A percentile compares a stretch with the other conserved stretches of the same genome.
Conservation (phyloP, 2,797 vertebrate species). For the Atherinosoma microstoma region DNA sequence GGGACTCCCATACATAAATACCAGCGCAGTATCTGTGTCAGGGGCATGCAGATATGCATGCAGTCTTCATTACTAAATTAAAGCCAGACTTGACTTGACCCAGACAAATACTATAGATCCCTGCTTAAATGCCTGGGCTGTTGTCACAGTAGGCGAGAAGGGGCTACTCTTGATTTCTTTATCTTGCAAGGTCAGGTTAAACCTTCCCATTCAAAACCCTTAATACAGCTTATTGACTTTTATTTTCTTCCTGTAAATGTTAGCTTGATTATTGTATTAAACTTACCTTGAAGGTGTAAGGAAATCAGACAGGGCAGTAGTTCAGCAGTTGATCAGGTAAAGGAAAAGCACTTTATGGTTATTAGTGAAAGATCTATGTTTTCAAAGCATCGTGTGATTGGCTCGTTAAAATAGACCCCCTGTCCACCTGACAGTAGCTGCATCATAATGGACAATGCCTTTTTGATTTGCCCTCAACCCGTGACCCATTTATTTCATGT, state of each 20-base stretch:
- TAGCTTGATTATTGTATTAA: conserved; percentile 20
- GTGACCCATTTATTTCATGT: conserved; percentile 70
- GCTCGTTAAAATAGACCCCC: conserved; percentile 80
- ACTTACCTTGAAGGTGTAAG: conserved; percentile 74
- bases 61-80: conserved; percentile 38
- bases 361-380: conserved; percentile 74
- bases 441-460: conserved; percentile 59
- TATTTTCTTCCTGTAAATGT: conserved; percentile 12
- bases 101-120: conserved; percentile 17
- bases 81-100: conserved; percentile 27
- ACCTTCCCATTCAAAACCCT: conserved; percentile 2
- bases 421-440: conserved; percentile 73
- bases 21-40: conserved; percentile 42
- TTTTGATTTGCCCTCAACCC: conserved; percentile 74
- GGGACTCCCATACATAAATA: conserved; percentile 55
- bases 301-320: conserved; percentile 52
- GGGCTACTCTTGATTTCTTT: conserved; percentile 2
- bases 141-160: conserved; percentile 4
- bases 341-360: conserved; percentile 71
- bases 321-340: conserved; percentile 40
- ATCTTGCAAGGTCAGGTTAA: conserved; percentile 2
- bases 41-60: conserved; percentile 28
- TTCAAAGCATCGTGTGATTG: conserved; percentile 74
- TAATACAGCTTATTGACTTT: conserved; percentile 12
- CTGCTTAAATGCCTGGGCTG: conserved; percentile 11